Base-by-base conservation (phyloP, 37 sponge, comb jelly and placozoan species). In the Oopsacas minuta region DNA sequence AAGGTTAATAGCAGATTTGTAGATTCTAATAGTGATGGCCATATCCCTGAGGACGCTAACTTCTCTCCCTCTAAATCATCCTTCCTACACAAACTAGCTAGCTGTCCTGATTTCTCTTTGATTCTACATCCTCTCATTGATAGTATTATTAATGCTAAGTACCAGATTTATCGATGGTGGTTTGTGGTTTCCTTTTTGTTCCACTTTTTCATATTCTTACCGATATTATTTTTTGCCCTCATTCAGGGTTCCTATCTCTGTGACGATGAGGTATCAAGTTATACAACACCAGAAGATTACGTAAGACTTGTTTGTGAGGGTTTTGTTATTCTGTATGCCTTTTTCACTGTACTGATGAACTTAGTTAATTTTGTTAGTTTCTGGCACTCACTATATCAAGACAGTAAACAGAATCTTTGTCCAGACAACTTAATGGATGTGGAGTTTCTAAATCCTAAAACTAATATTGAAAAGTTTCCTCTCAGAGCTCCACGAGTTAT, bases 81-180 rank as follows among this genome's bases (percentile, higher is more conserved):
- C 30, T 61, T 61, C 75, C 75, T 61, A 25, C 75, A 61, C 75
- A 61, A 61, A 61, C 75, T 61, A 5, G 30, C 75, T 12, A 32
- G 32, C 75, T 61, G 75, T 61, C 75, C 75, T 3, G 75, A 61
- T 34, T 61, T 20, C 75, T 61, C 75, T 3, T 34, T 61, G 30
- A 61, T n/a, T n/a, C 75, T 61, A 3, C 75, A 61, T n/a, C 75
- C 75, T 20, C 75, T 61, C 17, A 61, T 61, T 61, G 75, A 10
- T 34, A 61, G 28, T 12, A 61, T 61, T 34, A 61, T 61, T n/a
- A 61, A 61, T 34, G 75, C 75, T n/a, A 61, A 61, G 75, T 61
- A 61, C 75, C 75, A 61, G 75, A n/a, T 61, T 5, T 61, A 61
- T 34, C 75, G 75, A 25, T 61, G 75, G 75, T 61, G 75, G 75